phyloP scores from a whole-genome alignment of 2,888 invertebrate species.

The Eristalis tenax region DNA sequence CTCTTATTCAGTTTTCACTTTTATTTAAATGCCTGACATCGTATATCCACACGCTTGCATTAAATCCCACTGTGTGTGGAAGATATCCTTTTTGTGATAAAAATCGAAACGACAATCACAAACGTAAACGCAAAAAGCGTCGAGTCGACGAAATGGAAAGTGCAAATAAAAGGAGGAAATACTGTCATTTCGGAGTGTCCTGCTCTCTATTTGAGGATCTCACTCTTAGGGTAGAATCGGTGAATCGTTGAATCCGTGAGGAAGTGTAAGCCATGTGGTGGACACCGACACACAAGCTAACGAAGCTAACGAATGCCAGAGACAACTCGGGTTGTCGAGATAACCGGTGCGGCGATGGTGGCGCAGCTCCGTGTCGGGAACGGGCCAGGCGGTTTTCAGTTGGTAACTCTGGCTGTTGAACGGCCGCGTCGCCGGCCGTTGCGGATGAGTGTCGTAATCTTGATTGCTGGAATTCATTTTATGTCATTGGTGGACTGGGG shows the following conservation, averaged over 20 bases:
- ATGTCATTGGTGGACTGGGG: slow-evolving; percentile 37
- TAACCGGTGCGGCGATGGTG: slow-evolving; percentile 5
- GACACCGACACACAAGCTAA: slow-evolving; percentile 41
- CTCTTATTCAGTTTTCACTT: slow-evolving; percentile 28
- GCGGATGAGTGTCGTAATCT: slow-evolving; percentile 69
- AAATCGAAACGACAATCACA: slow-evolving; percentile 68
- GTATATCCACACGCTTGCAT: slow-evolving; percentile 52
- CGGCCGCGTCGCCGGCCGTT: slow-evolving; percentile 24
- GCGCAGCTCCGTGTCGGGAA: not conserved
- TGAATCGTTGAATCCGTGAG: slow-evolving; percentile 25
- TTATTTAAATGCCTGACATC: slow-evolving; percentile 48
- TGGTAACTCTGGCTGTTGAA: slow-evolving; percentile 44
- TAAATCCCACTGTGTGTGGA: slow-evolving; percentile 42
- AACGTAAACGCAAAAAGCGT: slow-evolving; percentile 71
- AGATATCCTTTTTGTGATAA: slow-evolving; percentile 60
- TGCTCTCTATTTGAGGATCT: slow-evolving; percentile 61
- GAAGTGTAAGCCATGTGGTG: slow-evolving; percentile 42
- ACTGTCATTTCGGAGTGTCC: slow-evolving; percentile 62
- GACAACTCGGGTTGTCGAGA: slow-evolving; percentile 23
- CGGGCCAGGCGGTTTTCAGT: slow-evolving; percentile 17
- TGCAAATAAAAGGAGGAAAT: slow-evolving; percentile 64
- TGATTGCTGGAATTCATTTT: slow-evolving; percentile 70
- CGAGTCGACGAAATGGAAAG: slow-evolving; percentile 71
- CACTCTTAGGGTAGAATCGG: slow-evolving; percentile 26
- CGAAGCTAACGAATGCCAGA: not conserved